Evolutionary conservation across 1,140 invertebrate species (phyloP), one percentile per base, ranked within the genome.

Genomic region (Scaptomyza montana): DNA sequence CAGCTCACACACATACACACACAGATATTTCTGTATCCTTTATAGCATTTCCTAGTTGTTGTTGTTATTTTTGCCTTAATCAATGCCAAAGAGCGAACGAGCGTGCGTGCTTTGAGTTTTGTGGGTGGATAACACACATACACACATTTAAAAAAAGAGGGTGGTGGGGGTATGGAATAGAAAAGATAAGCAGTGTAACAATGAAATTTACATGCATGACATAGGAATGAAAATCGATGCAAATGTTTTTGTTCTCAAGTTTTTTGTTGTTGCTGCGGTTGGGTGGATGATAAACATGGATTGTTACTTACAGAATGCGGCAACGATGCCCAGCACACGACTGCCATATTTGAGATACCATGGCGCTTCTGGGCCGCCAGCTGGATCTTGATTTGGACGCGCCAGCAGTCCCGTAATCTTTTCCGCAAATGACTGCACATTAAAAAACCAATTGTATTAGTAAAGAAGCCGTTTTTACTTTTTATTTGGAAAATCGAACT

Each of bases 341-440:
- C 95, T 96, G 89, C 94, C 96, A 93, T 97, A 97, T 92, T 97
- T 97, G 93, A 98, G 94, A 95, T 96, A 97, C 96, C 96, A 97
- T 72, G 97, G 96, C 66, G 95, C 94, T 92, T 97, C 96, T 92
- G 97, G 96, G 93, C 96, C 96, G 70, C 94, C 93, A 56, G 93
- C 93, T 74, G 94, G 94, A 65, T 86, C 86, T 56, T 76, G 94
- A 71, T 95, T 95, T 56, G 96, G 96, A 74, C 95, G 93, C 66
- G 95, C 94, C 95, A 96, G 95, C 64, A 97, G 93, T 76, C 94
- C 94, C 50, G 94, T 93, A 80, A 97, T 93, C 94, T 96, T 97
- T 84, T 96, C 96, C 67, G 94, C 93, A 79, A 96, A 94, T 79
- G 96, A 96, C 96, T 96, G 53, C 47, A 47, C 65, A 70, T 33